Base-by-base conservation (phyloP, 2,888 invertebrate species). In the Nysson spinosus region DNA sequence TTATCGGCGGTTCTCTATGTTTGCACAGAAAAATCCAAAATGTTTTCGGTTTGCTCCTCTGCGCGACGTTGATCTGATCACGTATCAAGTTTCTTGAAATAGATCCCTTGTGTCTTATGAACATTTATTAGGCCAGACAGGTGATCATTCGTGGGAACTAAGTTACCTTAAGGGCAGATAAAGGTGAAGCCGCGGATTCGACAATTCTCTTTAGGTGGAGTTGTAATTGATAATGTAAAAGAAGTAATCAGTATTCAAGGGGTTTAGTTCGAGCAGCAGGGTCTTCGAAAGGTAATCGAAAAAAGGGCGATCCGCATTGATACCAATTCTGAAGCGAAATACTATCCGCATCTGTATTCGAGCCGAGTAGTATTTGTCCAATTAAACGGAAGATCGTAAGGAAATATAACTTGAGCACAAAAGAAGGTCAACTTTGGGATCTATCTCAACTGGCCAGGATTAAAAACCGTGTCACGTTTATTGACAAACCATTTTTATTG, bases 351-450 rank as follows among this genome's bases (percentile, higher is more conserved):
- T 63, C 43, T 54, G 64, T 46, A 63, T 64, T 55, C 55, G 22
- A 24, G 20, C 63, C 43, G n/a, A 43, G 40, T 63, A 64, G 64
- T 65, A 64, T 65, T 65, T 65, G 64, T 50, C 43, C 64, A 64
- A 64, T 65, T 64, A 65, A 65, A 63, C 65, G 64, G 34, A 32
- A 63, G 44, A 55, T 65, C 64, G 64, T 64, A 65, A 65, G 64
- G 64, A 63, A 63, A 65, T 65, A 65, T 65, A 65, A 63, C 55
- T 65, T 55, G 64, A 49, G 40, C 55, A 17, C 50, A 43, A 44
- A 65, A 65, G 49, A 49, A 65, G 64, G 64, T 65, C 64, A 50
- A 55, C 64, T 55, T 35, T 34, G 44, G 55, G 44, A 63, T 65
- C 28, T 16, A 43, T 43, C n/a, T 24, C 54, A 32, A 34, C 47